Evolutionary conservation across 2,888 invertebrate genomes (phyloP), one percentile per base, ranked within the genome.

Genomic region (Chrysina gloriosa): DNA sequence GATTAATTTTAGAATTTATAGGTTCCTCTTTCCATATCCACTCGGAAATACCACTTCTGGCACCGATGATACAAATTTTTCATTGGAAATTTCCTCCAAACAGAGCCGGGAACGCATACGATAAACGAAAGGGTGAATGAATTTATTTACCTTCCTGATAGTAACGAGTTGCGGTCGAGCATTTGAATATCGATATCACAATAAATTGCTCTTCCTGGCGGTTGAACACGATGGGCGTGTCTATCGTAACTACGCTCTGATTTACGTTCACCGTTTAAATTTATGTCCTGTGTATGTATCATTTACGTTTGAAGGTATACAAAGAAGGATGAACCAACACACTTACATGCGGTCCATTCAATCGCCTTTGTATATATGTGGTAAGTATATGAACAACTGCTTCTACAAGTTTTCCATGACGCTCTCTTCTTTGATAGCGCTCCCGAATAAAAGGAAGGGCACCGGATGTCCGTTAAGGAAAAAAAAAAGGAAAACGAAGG

Each of bases 141-240:
- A 58, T 58, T 58, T 58, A 42, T 58, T 58, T 42, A 58, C 42
- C 42, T 58, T 14, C 45, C 42, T 16, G 27, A 58, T 58, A 58
- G 39, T 27, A 58, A 58, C 42, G 58, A 58, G 29, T 42, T 58
- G 39, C 58, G 27, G 58, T 45, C 19, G 42, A 58, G 58, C 45
- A 58, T 58, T 42, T 58, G 58, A 58, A 58, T 58, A 58, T 58
- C 58, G 58, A 58, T 58, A 58, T 58, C 39, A 42, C 58, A 58
- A 58, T 58, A 58, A 58, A 58, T 58, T 58, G 58, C 45, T 58
- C 58, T 58, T 58, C 42, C 42, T 58, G 7, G 58, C 27, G 27
- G 58, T 58, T 39, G 23, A 16, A 42, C 16, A 27, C 27, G 27
- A 42, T 58, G 42, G 58, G 58, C 58, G 58, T 58, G 29, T 27